These are phyloP conservation scores for Cryptoprocta ferox DNA, from an alignment of 2,797 vertebrate genomes.

Conservation along the genomic window DNA sequence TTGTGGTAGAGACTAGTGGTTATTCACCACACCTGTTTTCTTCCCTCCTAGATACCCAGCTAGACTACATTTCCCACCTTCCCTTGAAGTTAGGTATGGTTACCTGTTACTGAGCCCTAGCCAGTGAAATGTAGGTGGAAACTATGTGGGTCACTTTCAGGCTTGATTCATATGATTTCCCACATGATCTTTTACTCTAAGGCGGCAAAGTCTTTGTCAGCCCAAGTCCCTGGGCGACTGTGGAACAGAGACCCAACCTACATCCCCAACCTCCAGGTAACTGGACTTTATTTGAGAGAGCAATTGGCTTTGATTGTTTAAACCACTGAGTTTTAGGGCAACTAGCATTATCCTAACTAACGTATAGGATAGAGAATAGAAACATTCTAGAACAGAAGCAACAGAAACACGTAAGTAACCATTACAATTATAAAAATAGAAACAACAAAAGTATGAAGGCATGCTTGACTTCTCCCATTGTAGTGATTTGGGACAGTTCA, in stretches of 20 bases:
- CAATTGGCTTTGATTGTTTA: conserved; percentile 48
- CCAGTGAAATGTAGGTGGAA: not conserved
- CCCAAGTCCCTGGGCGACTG: not conserved
- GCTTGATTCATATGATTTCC: not conserved
- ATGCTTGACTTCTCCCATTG: conserved; percentile 18
- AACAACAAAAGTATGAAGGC: conserved; percentile 10
- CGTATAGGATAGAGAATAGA: not conserved
- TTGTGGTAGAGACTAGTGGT: conserved; percentile 1
- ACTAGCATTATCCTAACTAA: not conserved
- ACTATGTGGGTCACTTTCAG: not conserved
- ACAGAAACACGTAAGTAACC: conserved; percentile 36
- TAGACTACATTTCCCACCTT: conserved; percentile 25
- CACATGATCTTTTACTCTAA: not conserved
- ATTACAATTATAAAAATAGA: conserved; percentile 55
- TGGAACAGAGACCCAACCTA: not conserved
- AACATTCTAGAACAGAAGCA: conserved; percentile 48
- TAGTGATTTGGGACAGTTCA: not conserved
- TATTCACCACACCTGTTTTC: conserved; percentile 14
- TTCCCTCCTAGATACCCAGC: not conserved
- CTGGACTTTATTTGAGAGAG: conserved; percentile 38
- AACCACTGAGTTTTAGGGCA: conserved; percentile 56
- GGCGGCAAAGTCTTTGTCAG: not conserved
- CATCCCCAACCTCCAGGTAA: not conserved
- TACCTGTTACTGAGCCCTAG: not conserved
- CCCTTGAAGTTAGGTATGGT: not conserved